Conservation (phyloP, 2,113 vertebrate species). For the Petrocephalus microphthalmus region DNA sequence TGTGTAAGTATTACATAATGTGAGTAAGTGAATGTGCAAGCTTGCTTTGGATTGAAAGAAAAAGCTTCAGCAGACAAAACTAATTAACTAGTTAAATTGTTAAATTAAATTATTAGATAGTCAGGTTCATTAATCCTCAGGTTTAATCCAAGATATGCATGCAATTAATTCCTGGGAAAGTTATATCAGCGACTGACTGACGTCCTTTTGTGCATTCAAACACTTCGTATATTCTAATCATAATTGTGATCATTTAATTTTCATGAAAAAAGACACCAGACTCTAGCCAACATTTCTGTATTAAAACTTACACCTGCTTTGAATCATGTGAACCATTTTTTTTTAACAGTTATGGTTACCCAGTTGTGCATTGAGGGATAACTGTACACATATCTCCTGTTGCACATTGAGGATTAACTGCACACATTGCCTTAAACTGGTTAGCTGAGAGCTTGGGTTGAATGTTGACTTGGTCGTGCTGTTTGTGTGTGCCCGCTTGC, state of each 20-base stretch:
- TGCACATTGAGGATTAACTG: too few relatives aligned
- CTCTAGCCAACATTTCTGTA: background rate
- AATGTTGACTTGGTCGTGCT: background rate
- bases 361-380: background rate
- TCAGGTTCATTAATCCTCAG: background rate
- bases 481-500: background rate
- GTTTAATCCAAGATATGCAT: background rate
- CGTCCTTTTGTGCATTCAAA: background rate
- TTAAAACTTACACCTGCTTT: background rate
- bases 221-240: background rate
- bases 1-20: background rate
- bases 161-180: background rate
- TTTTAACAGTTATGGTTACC: background rate
- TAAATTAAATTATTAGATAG: background rate
- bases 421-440: background rate
- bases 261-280: background rate
- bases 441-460: background rate
- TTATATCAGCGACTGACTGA: background rate
- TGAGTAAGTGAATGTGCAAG: background rate
- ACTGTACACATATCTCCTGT: too few relatives aligned
- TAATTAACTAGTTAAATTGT: background rate
- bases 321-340: background rate
- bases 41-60: background rate
- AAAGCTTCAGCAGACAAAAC: background rate
- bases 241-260: background rate